A percentile compares a stretch with the other conserved stretches of the same genome.
These are phyloP conservation scores for Muntiacus muntjak DNA, from an alignment of 2,113 vertebrate genomes.

Conservation along the genomic window DNA sequence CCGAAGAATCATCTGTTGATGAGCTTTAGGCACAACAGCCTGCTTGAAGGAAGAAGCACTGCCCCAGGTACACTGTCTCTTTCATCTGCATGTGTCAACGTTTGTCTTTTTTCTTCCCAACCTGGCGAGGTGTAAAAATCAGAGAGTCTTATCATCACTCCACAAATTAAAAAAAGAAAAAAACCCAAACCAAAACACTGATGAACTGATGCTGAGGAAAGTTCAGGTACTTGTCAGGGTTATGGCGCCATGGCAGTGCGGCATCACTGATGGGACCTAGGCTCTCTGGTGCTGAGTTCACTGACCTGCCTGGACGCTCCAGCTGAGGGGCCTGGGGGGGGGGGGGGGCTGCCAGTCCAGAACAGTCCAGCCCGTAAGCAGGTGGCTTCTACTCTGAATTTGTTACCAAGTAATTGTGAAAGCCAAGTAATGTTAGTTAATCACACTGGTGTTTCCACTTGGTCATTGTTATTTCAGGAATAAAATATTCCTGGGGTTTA, in stretches of 20 bases:
- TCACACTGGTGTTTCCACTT: background rate
- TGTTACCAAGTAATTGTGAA: background rate
- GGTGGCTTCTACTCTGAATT: background rate
- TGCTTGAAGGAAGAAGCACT: background rate
- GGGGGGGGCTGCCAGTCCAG: background rate
- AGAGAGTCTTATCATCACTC: background rate
- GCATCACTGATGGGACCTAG: no score
- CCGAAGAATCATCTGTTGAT: rapidly evolving
- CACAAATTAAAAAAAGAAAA: background rate
- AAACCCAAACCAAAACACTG: background rate
- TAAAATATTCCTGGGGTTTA: slow-evolving; percentile 33
- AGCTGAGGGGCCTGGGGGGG: background rate
- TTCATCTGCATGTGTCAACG: background rate
- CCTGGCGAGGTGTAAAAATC: background rate
- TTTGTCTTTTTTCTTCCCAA: background rate
- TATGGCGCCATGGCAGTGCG: rapidly evolving
- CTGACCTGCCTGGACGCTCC: no score
- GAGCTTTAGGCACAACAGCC: rapidly evolving
- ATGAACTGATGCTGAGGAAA: background rate
- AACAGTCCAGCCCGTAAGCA: background rate
- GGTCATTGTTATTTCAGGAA: slow-evolving; percentile 1
- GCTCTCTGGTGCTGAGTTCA: background rate
- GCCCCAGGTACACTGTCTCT: background rate
- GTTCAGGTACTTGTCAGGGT: background rate
- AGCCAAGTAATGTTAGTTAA: background rate